phyloP scores from a whole-genome alignment of 2,888 invertebrate species.

The Drosophila vallismaia region DNA sequence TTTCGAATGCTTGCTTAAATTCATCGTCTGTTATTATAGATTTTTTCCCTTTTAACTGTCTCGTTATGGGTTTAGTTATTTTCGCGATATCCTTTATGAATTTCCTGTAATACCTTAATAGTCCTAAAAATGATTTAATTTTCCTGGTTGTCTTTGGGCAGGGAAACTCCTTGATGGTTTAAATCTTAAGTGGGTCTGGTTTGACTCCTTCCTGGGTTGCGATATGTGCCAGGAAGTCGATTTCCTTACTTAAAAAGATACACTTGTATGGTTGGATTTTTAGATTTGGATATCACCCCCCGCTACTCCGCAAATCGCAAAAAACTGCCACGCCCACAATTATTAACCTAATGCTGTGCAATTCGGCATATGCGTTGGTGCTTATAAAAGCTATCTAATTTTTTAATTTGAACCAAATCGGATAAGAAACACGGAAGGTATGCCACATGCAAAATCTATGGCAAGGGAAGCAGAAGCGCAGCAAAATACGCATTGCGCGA shows the following conservation, averaged over 20 bases:
- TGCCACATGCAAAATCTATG: too few relatives aligned
- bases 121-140: background rate
- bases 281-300: too few relatives aligned
- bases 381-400: too few relatives aligned
- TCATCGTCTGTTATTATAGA: conserved; percentile 1
- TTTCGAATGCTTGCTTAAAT: conserved; percentile 6
- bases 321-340: too few relatives aligned
- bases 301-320: too few relatives aligned
- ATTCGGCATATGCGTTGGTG: too few relatives aligned
- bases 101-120: conserved; percentile 3
- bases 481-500: too few relatives aligned
- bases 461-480: too few relatives aligned
- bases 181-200: conserved; percentile 8
- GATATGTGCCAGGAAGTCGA: conserved; percentile 10
- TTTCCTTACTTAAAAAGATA: conserved; percentile 7
- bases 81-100: conserved; percentile 11
- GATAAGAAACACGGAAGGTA: too few relatives aligned
- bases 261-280: conserved; percentile 3
- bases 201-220: conserved; percentile 3
- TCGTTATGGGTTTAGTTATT: conserved; percentile 12
- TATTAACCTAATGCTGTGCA: too few relatives aligned
- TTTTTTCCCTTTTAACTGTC: conserved; percentile 12
- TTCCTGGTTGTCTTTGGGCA: background rate
- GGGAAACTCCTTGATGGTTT: conserved; percentile 8
- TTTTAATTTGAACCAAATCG: too few relatives aligned